A percentile compares a stretch with the other conserved stretches of the same genome.
phyloP scores from a whole-genome alignment of 1,140 invertebrate species.

The Diorhabda carinulata region DNA sequence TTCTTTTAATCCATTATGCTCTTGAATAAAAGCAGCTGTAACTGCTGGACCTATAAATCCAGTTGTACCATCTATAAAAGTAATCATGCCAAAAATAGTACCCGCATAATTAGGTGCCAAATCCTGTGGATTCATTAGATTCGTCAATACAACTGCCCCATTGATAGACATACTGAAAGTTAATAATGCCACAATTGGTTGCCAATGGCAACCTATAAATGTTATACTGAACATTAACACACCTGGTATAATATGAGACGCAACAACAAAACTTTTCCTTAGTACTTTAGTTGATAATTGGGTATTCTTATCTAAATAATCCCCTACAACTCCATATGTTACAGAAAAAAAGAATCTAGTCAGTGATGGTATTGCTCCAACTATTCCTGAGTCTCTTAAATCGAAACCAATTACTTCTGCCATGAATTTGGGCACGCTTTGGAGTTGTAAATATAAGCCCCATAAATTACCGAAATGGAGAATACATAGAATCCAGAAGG shows the following conservation, averaged over 20 bases:
- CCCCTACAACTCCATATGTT: slow-evolving; percentile 65
- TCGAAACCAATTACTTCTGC: slow-evolving; percentile 80
- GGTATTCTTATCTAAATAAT: slow-evolving; percentile 57
- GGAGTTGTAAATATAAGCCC: slow-evolving; percentile 79
- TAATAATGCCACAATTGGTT: slow-evolving; percentile 54
- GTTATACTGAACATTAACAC: slow-evolving; percentile 60
- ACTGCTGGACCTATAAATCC: slow-evolving; percentile 66
- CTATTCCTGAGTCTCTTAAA: slow-evolving; percentile 64
- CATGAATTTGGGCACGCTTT: slow-evolving; percentile 76
- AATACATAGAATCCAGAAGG: slow-evolving; percentile 64
- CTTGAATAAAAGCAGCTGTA: slow-evolving; percentile 58
- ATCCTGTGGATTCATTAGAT: slow-evolving; percentile 79
- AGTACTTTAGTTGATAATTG: slow-evolving; percentile 49
- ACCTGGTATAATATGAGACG: slow-evolving; percentile 68
- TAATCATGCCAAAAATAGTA: slow-evolving; percentile 69
- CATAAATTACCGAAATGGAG: slow-evolving; percentile 72
- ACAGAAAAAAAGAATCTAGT: slow-evolving; percentile 60
- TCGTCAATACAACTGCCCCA: slow-evolving; percentile 78
- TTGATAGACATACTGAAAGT: slow-evolving; percentile 74
- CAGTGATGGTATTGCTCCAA: slow-evolving; percentile 67
- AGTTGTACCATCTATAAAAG: slow-evolving; percentile 69
- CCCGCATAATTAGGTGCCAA: slow-evolving; percentile 77
- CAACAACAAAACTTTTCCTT: slow-evolving; percentile 67
- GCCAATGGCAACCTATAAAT: slow-evolving; percentile 63
- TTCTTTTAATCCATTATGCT: slow-evolving; percentile 30